A percentile compares a stretch with the other conserved stretches of the same genome.
These are phyloP conservation scores for Hephaestus fuliginosus DNA, from an alignment of 2,797 vertebrate genomes.

Conservation along the genomic window DNA sequence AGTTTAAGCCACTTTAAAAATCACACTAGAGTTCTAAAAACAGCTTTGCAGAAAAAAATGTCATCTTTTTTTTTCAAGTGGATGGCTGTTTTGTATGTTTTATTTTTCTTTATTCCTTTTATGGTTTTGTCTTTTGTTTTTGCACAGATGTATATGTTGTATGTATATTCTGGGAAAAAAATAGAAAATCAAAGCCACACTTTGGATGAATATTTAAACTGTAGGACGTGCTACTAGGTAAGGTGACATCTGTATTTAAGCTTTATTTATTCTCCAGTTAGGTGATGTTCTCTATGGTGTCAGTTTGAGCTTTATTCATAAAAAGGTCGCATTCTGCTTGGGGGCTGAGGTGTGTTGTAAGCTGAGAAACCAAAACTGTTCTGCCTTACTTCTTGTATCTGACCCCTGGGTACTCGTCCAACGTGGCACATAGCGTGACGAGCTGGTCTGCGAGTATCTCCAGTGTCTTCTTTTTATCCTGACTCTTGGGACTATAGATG, in stretches of 20 bases:
- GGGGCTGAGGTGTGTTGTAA: slow-evolving; percentile 32
- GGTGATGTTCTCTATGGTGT: slow-evolving; percentile 2
- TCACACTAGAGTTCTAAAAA: not conserved
- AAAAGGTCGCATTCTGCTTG: slow-evolving; percentile 32
- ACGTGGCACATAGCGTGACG: slow-evolving; percentile 93
- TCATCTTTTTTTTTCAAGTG: too few relatives aligned
- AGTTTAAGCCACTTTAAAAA: not conserved
- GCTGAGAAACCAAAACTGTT: slow-evolving; percentile 40
- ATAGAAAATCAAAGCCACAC: too few relatives aligned
- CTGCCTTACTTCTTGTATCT: slow-evolving; percentile 91
- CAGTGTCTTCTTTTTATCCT: slow-evolving; percentile 86
- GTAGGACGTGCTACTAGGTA: not conserved
- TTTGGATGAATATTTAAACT: not conserved
- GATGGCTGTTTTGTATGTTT: not conserved
- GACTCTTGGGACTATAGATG: slow-evolving; percentile 90
- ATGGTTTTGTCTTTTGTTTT: not conserved
- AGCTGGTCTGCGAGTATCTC: slow-evolving; percentile 91
- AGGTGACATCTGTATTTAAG: not conserved
- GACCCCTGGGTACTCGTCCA: slow-evolving; percentile 96
- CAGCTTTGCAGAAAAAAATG: too few relatives aligned
- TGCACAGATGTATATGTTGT: not conserved
- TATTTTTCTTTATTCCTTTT: not conserved
- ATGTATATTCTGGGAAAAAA: not conserved
- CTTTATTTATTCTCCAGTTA: not conserved
- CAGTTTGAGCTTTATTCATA: slow-evolving; percentile 19